phyloP scores from a whole-genome alignment of 2,888 invertebrate genomes.

The Hedya salicella region DNA sequence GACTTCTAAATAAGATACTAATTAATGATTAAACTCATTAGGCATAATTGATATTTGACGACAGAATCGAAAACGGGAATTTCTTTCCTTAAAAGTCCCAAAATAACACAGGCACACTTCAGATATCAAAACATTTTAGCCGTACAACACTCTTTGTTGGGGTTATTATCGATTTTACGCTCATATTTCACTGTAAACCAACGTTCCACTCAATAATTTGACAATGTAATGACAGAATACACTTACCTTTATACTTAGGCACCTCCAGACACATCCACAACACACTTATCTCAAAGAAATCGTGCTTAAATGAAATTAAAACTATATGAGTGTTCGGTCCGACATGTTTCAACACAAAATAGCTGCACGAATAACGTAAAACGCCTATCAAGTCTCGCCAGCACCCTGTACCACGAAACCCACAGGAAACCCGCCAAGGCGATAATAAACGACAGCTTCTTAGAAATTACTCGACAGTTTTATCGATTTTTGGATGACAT shows the following conservation, averaged over 20 bases:
- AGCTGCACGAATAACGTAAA: slow-evolving; percentile 78
- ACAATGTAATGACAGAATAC: slow-evolving; percentile 40
- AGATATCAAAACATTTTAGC: slow-evolving; percentile 30
- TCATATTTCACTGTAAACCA: slow-evolving; percentile 33
- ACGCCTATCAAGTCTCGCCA: slow-evolving; percentile 66
- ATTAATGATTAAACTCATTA: slow-evolving; percentile 35
- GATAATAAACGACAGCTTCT: slow-evolving; percentile 52
- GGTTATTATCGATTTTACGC: slow-evolving; percentile 42
- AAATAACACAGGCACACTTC: slow-evolving; percentile 23
- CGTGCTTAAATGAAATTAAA: slow-evolving; percentile 74
- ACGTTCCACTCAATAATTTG: slow-evolving; percentile 3
- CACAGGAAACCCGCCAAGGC: slow-evolving; percentile 52
- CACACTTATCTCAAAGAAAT: slow-evolving; percentile 71
- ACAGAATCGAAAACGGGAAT: slow-evolving; percentile 15
- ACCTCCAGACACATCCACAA: slow-evolving; percentile 63
- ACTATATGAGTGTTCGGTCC: slow-evolving; percentile 70
- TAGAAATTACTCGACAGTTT: slow-evolving; percentile 48
- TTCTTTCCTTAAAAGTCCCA: slow-evolving; percentile 28
- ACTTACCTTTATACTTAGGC: slow-evolving; percentile 66
- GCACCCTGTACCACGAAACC: slow-evolving; percentile 62
- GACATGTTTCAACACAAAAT: slow-evolving; percentile 79
- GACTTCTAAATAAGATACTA: slow-evolving; percentile 9
- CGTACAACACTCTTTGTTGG: slow-evolving; percentile 29
- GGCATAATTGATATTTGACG: slow-evolving; percentile 13
- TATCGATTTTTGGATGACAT: slow-evolving; percentile 70